Base-by-base conservation (phyloP, 1,140 invertebrate genomes). In the Acromyrmex charruanus region DNA sequence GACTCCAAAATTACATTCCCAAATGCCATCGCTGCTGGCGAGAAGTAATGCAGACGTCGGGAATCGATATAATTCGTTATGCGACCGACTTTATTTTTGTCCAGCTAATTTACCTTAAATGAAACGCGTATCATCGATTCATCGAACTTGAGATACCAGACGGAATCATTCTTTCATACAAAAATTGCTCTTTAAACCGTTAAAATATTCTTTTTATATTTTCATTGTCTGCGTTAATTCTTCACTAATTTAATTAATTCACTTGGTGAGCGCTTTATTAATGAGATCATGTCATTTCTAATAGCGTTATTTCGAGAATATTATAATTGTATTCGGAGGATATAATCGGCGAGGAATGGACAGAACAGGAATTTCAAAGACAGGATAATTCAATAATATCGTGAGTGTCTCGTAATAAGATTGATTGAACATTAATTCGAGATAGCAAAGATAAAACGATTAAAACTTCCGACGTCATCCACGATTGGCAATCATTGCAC, bases 51-150 rank as follows among this genome's bases (percentile, higher is more conserved):
- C 80, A 84, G 80, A 84, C 80, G 80, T 74, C 80, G 80, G 55
- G 25, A 84, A 84, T 84, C 80, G 39, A 84, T 84, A 84, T 84
- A 84, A 84, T 75, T 84, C 69, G 25, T 84, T 84, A 84, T 61
- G 55, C 80, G 69, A 74, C 25, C 55, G 68, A 74, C 80, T 75
- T 72, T 75, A 84, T 84, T 75, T 84, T 58, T 61, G 28, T 25
- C 55, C 55, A 14, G 53, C 44, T 10, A 72, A 74, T 82, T 72
- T 82, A 21, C 25, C 25, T 25, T 25, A 84, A 84, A 75, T 75
- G 55, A 82, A 61, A 75, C 69, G 71, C 58, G 16, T 84, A 59
- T 84, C 68, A 59, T 82, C 69, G 55, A 49, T 74, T 82, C 68
- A 61, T 74, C 55, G 39, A 58, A 81, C 53, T 49, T 44, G 14